A percentile compares a stretch with the other conserved stretches of the same genome.
Conservation (phyloP, 2,113 vertebrate species). For the Sinocyclocheilus grahami region DNA sequence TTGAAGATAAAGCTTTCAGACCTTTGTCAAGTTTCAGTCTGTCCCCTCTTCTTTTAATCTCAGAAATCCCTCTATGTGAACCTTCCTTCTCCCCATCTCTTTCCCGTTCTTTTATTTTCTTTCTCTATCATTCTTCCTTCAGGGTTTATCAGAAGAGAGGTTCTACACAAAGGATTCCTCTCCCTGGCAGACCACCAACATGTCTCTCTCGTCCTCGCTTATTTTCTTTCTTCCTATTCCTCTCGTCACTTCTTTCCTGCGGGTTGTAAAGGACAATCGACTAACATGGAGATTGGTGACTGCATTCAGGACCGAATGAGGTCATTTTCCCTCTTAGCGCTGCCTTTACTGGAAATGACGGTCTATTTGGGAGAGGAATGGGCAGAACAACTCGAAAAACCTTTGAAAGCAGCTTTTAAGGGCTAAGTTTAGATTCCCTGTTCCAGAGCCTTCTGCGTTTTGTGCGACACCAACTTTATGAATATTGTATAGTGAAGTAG, state of each 20-base stretch:
- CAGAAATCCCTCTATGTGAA: constrained; percentile 36
- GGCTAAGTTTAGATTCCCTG: constrained; percentile 34
- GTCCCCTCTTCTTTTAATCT: constrained; percentile 30
- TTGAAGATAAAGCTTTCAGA: constrained; percentile 52
- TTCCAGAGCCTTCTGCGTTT: constrained; percentile 25
- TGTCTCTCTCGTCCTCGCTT: constrained; percentile 48
- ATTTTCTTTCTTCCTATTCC: constrained; percentile 54
- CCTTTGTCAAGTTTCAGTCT: constrained; percentile 36
- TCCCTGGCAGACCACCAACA: constrained; percentile 42
- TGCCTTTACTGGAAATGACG: not conserved
- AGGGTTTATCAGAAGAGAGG: constrained; percentile 45
- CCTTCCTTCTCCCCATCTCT: constrained; percentile 32
- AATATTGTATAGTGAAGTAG: constrained; percentile 54
- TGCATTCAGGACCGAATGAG: constrained; percentile 48
- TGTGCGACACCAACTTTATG: constrained; percentile 41
- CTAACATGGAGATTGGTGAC: constrained; percentile 55
- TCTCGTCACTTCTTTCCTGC: constrained; percentile 51
- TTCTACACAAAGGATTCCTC: constrained; percentile 36
- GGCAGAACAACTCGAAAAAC: constrained; percentile 69
- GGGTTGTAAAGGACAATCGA: constrained; percentile 70
- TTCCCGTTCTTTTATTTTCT: constrained; percentile 23
- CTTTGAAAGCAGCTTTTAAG: constrained; percentile 70
- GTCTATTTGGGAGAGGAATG: constrained; percentile 20
- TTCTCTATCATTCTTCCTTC: constrained; percentile 22
- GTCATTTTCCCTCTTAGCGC: constrained; percentile 31